A percentile compares a stretch with the other conserved stretches of the same genome.
Conservation (phyloP, 2,113 vertebrate genomes). For the Cyrtonyx montezumae region DNA sequence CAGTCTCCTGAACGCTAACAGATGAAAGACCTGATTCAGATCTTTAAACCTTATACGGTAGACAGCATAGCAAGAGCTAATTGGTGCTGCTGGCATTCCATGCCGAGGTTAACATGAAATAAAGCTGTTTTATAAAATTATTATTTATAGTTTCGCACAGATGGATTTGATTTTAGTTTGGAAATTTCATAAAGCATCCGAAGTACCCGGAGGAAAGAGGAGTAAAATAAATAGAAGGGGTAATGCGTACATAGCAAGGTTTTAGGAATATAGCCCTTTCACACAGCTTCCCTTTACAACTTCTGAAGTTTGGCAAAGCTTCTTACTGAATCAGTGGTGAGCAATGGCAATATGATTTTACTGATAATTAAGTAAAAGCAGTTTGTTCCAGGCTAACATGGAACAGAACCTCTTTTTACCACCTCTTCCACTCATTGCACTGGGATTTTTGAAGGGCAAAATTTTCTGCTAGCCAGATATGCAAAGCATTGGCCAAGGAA, state of each 20-base stretch:
- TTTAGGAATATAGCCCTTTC: constrained; percentile 18
- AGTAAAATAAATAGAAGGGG: constrained; percentile 34
- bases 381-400: background rate
- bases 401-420: background rate
- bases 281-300: background rate
- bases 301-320: constrained; percentile 20
- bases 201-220: constrained; percentile 43
- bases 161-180: constrained; percentile 77
- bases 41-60: constrained; percentile 57
- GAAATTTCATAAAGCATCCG: constrained; percentile 73
- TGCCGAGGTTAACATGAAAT: constrained; percentile 67
- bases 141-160: constrained; percentile 74
- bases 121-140: constrained; percentile 47
- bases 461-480: background rate
- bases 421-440: background rate
- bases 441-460: background rate
- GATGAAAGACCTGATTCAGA: constrained; percentile 72
- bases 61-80: constrained; percentile 67
- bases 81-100: constrained; percentile 56
- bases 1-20: constrained; percentile 73
- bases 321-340: background rate
- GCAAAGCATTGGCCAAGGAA: background rate
- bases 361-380: background rate
- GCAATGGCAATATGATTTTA: background rate
- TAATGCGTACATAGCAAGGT: background rate